phyloP scores from a whole-genome alignment of 2,888 invertebrate genomes.

The Caenorhabditis imperialis region DNA sequence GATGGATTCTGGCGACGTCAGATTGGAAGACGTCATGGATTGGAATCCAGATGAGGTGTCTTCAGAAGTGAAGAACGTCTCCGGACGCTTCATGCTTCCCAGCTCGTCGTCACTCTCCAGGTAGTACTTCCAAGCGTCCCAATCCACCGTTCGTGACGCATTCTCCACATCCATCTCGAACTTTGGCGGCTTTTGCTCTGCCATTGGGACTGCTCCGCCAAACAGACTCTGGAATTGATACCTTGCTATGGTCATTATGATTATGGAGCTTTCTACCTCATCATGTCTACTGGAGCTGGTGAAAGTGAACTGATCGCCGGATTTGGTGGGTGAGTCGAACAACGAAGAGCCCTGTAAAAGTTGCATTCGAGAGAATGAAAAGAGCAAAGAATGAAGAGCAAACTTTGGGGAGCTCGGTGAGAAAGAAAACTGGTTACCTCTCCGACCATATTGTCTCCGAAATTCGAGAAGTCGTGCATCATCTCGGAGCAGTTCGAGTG shows the following conservation, averaged over 20 bases:
- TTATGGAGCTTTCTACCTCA: slow-evolving; percentile 8
- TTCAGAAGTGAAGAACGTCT: slow-evolving; percentile 30
- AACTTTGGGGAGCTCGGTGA: background rate
- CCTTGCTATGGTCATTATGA: background rate
- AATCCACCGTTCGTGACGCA: slow-evolving; percentile 45
- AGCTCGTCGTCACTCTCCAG: slow-evolving; percentile 39
- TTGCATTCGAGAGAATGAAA: background rate
- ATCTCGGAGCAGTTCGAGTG: slow-evolving; percentile 28
- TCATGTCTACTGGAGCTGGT: slow-evolving; percentile 3
- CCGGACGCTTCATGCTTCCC: slow-evolving; percentile 28
- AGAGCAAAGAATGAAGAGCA: background rate
- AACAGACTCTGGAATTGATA: slow-evolving; percentile 30
- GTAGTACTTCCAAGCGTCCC: slow-evolving; percentile 54
- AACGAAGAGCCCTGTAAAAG: slow-evolving; percentile 31
- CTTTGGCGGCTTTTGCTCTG: slow-evolving; percentile 19
- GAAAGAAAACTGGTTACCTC: background rate
- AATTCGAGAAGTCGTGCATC: slow-evolving; percentile 45
- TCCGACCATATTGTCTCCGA: slow-evolving; percentile 46
- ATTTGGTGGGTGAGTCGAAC: slow-evolving; percentile 36
- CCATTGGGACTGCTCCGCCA: slow-evolving; percentile 6
- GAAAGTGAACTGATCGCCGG: slow-evolving; percentile 13
- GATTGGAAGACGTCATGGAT: slow-evolving; percentile 12
- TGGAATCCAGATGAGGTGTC: slow-evolving; percentile 4
- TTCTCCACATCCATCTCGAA: slow-evolving; percentile 40
- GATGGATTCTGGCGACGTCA: slow-evolving; percentile 24